Percentiles rank a stretch among this genome's conserved stretches.
Evolutionary conservation across 2,113 vertebrate species (phyloP).

Genomic region (Phainopepla nitens): DNA sequence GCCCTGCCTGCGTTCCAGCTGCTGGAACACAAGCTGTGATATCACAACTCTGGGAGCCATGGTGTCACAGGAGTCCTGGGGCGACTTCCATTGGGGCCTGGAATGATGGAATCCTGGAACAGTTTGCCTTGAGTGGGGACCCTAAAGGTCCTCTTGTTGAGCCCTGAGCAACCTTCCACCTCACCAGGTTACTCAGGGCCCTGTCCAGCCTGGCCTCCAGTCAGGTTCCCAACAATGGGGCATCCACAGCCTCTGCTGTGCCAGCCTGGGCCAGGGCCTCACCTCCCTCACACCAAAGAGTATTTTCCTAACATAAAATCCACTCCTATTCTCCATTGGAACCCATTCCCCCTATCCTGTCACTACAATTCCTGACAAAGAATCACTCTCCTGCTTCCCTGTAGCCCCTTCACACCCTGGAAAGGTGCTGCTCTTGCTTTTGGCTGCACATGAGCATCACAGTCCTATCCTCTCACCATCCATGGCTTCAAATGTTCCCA

Average conservation of each 20-base stretch:
- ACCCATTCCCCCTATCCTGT: neutral
- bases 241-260: neutral
- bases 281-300: neutral
- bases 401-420: neutral
- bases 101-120: neutral
- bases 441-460: neutral
- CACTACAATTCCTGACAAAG: neutral
- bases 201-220: neutral
- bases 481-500: neutral
- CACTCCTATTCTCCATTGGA: neutral
- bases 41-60: neutral
- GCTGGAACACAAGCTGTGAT: neutral
- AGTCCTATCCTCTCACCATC: neutral
- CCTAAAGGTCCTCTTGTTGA: neutral
- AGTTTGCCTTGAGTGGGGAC: neutral
- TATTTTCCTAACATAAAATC: neutral
- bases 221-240: neutral
- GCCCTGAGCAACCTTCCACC: neutral
- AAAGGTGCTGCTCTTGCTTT: neutral
- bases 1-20: neutral
- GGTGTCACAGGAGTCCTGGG: neutral
- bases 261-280: neutral
- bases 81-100: neutral
- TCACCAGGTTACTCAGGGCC: neutral
- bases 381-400: neutral